Base-by-base conservation (phyloP, 2,113 vertebrate species). In the Poeciliopsis occidentalis region DNA sequence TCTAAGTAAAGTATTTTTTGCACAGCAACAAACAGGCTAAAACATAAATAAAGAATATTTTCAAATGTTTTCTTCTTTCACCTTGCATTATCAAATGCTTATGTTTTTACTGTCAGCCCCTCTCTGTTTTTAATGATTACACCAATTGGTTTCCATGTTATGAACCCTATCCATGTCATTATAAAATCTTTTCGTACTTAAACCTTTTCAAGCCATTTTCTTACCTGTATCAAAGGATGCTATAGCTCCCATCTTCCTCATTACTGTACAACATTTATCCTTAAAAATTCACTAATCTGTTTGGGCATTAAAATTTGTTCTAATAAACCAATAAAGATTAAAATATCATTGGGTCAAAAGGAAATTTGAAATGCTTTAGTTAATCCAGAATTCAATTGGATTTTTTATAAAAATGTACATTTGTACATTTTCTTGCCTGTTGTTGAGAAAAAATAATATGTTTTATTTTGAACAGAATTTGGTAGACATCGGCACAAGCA, bases 321-420 rank as follows among this genome's bases (percentile, higher is more conserved):
- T 71, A 19, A 68, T 44, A 41, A 44, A 70, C 22, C 65, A 64
- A 73, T 87, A 71, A 66, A 79, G 31, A 82, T 73, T 78, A 69
- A 83, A 69, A 60, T 51, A 11, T 73, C 22, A 63, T 63, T 76
- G 68, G 39, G 73, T 70, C n/a, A 64, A 15, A 54, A 67, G 57
- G 12, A 47, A 66, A 13, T 69, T 83, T 65, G 30, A 69, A 65
- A 47, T 60, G 54, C 70, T 85, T 78, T n/a, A 90, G 88, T 89
- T 77, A 85, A 86, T 61, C 72, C 8, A 8, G 51, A 12, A 37
- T 77, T 67, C 57, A 61, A 12, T 5, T 31, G 17, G 30, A 19
- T 63, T 37, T 37, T 37, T 11, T 11, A 11, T 29, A 37, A 37
- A 37, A 11, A 37, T 11, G 10, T 11, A 37, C 34, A 22, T 30